phyloP scores from a whole-genome alignment of 37 sponge, comb jelly and placozoan genomes.

The Eunapius fragilis region DNA sequence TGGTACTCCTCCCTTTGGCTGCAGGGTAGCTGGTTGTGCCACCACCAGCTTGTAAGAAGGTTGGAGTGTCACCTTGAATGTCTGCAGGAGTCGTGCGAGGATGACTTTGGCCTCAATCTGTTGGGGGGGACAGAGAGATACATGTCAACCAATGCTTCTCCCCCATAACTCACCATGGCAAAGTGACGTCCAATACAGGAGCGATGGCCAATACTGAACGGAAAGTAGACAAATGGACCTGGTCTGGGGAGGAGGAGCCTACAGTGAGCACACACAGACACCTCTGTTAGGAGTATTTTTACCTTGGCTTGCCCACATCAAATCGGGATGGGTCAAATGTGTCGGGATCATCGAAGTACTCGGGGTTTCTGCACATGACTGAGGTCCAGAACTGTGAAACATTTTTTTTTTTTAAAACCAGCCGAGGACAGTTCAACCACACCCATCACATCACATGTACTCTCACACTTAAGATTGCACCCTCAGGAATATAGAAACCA shows the following conservation, averaged over 20 bases:
- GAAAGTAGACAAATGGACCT: slow-evolving; percentile 32
- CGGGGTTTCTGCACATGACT: not conserved
- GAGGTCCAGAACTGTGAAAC: not conserved
- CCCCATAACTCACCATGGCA: slow-evolving; percentile 18
- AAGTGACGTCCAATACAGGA: slow-evolving; percentile 29
- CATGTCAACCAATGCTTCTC: not conserved
- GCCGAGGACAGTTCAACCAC: too few species aligned
- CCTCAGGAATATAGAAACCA: slow-evolving; percentile 7
- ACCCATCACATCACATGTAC: not conserved
- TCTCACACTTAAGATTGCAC: not conserved
- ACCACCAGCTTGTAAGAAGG: slow-evolving; percentile 8
- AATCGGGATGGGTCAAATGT: slow-evolving; percentile 23
- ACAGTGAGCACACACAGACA: not conserved
- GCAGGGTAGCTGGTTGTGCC: not conserved
- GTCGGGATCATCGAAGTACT: slow-evolving; percentile 14
- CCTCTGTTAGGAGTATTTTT: not conserved
- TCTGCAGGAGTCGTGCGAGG: slow-evolving; percentile 27
- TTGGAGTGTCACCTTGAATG: slow-evolving; percentile 16
- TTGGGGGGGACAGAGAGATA: not conserved
- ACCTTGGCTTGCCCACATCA: slow-evolving; percentile 7
- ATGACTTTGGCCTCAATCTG: slow-evolving; percentile 32
- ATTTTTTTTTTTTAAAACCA: too few species aligned
- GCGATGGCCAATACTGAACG: slow-evolving; percentile 28
- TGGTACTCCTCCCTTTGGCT: slow-evolving; percentile 11
- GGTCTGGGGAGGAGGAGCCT: not conserved